phyloP scores from a whole-genome alignment of 2,888 invertebrate species.

The Pristionchus mayeri region DNA sequence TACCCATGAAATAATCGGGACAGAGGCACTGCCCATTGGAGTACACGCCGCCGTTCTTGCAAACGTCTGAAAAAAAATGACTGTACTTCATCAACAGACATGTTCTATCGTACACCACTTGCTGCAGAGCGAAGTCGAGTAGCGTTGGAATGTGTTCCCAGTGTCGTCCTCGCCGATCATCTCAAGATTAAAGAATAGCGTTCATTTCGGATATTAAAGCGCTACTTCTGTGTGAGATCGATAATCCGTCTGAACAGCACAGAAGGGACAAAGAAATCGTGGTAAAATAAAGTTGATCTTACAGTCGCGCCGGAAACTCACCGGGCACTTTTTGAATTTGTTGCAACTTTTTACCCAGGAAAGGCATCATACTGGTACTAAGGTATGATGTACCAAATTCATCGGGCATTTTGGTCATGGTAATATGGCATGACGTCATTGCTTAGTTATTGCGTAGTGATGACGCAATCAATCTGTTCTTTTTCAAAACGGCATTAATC shows the following conservation, averaged over 20 bases:
- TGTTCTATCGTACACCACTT: slow-evolving; percentile 23
- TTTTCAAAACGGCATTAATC: no score
- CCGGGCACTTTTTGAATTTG: no score
- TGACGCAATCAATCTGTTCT: no score
- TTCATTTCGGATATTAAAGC: no score
- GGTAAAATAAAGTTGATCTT: background rate
- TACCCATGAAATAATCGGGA: slow-evolving; percentile 65
- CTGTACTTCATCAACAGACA: background rate
- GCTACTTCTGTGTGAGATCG: no score
- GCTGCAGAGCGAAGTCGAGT: slow-evolving; percentile 51
- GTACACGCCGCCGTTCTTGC: slow-evolving; percentile 63
- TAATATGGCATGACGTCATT: no score
- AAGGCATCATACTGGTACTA: no score
- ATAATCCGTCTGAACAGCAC: background rate
- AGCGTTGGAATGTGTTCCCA: slow-evolving; percentile 69
- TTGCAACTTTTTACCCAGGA: no score
- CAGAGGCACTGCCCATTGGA: slow-evolving; percentile 67
- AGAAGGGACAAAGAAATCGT: background rate
- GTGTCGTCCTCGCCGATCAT: slow-evolving; percentile 68
- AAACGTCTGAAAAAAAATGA: background rate
- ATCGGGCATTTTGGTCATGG: no score
- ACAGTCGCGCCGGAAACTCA: no score
- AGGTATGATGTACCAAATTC: no score
- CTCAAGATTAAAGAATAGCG: slow-evolving; percentile 34
- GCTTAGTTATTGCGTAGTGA: no score